Percentiles rank a stretch among this genome's conserved stretches.
Conservation (phyloP, 2,113 vertebrate species). For the Myxocyprinus asiaticus region DNA sequence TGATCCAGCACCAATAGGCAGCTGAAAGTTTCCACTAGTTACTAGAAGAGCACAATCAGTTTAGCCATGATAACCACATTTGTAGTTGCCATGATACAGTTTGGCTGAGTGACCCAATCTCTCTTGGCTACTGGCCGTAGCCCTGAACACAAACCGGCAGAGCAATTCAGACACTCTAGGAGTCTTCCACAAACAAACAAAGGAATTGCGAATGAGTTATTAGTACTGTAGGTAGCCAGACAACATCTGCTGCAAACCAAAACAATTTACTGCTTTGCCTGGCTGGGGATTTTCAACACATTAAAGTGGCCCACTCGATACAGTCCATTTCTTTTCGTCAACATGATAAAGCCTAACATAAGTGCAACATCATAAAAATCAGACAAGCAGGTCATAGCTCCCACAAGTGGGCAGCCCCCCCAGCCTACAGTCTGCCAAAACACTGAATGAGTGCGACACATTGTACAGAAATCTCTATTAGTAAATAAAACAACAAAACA, state of each 20-base stretch:
- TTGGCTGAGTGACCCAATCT: conserved; percentile 56
- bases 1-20: conserved; percentile 14
- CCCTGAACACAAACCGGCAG: conserved; percentile 52
- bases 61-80: conserved; percentile 48
- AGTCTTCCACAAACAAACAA: conserved; percentile 51
- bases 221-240: conserved; percentile 45
- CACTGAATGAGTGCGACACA: background rate
- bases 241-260: conserved; percentile 56
- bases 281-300: conserved; percentile 52
- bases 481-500: background rate
- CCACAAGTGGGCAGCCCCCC: background rate
- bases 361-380: conserved; percentile 29
- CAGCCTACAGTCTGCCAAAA: background rate
- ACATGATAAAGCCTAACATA: conserved; percentile 42
- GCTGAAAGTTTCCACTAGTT: background rate
- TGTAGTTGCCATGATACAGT: conserved; percentile 53
- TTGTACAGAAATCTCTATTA: background rate
- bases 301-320: conserved; percentile 54
- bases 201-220: conserved; percentile 23
- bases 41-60: conserved; percentile 31
- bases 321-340: conserved; percentile 58
- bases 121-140: conserved; percentile 55
- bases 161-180: conserved; percentile 55
- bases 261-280: conserved; percentile 53
- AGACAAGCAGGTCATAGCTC: background rate